These are phyloP conservation scores for Cephus sareptanus DNA, from an alignment of 2,888 invertebrate species.

Conservation along the genomic window DNA sequence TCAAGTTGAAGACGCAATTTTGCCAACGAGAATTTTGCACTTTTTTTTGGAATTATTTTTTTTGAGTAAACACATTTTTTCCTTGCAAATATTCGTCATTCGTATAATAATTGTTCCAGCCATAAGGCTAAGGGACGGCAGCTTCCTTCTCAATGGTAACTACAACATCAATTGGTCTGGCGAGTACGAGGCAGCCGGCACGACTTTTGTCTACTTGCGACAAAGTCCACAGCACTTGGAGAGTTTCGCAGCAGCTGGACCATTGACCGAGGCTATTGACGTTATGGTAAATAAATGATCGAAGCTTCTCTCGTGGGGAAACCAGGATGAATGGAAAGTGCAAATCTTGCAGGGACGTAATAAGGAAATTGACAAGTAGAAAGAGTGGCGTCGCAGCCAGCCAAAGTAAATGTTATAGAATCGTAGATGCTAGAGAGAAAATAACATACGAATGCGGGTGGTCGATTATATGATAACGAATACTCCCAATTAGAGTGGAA, in stretches of 20 bases:
- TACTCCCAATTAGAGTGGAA: not conserved
- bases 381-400: not conserved
- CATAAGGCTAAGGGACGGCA: constrained; percentile 78
- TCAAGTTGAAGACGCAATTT: not conserved
- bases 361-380: not conserved
- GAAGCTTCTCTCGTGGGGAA: not conserved
- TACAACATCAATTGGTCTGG: constrained; percentile 78
- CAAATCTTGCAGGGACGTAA: too few relatives aligned
- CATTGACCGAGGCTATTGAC: constrained; percentile 80
- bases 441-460: not conserved
- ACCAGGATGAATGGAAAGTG: not conserved
- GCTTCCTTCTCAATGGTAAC: constrained; percentile 86
- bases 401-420: not conserved
- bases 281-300: constrained; percentile 74
- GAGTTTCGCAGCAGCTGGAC: constrained; percentile 81
- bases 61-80: too few relatives aligned
- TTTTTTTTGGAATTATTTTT: too few relatives aligned
- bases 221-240: constrained; percentile 74
- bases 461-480: not conserved
- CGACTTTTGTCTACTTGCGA: constrained; percentile 82
- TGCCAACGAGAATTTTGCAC: not conserved
- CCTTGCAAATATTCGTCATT: not conserved
- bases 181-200: constrained; percentile 82
- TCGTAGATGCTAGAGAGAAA: not conserved
- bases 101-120: constrained; percentile 69